These are phyloP conservation scores for Plagodis pulveraria DNA, from an alignment of 2,888 invertebrate genomes.

Conservation along the genomic window DNA sequence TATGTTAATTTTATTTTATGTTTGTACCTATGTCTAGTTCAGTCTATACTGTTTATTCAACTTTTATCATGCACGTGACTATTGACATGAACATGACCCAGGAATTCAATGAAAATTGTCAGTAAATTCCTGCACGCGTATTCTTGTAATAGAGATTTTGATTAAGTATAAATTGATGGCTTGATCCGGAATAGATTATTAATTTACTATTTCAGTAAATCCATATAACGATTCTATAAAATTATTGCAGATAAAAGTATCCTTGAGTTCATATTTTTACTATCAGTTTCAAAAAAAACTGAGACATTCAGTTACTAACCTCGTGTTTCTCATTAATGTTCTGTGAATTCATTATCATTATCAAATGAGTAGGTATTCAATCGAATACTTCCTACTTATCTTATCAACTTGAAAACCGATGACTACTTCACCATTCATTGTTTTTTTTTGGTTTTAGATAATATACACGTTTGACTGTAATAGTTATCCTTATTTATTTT, in stretches of 20 bases:
- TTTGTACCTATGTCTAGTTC: conserved; percentile 67
- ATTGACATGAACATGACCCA: conserved; percentile 5
- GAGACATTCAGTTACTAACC: conserved; percentile 15
- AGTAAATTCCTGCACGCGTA: too few species aligned
- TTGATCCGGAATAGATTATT: conserved; percentile 3
- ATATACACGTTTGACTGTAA: conserved; percentile 17
- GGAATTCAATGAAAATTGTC: too few species aligned
- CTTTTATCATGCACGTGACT: conserved; percentile 36
- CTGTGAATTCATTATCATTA: conserved; percentile 24
- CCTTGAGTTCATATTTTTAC: neutral
- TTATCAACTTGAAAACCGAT: conserved; percentile 16
- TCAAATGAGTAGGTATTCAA: conserved; percentile 10
- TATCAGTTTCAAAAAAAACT: conserved; percentile 5
- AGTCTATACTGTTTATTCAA: conserved; percentile 43
- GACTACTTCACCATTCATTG: conserved; percentile 14
- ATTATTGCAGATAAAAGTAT: neutral
- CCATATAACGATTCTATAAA: conserved; percentile 13
- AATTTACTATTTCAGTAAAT: conserved; percentile 12
- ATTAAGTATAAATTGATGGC: neutral
- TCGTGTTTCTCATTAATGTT: conserved; percentile 18
- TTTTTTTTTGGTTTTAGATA: conserved; percentile 20
- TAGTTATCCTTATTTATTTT: conserved; percentile 46
- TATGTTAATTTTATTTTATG: conserved; percentile 64
- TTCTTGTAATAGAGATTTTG: too few species aligned
- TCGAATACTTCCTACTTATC: conserved; percentile 24